These are phyloP conservation scores for Galago senegalensis DNA, from an alignment of 2,797 vertebrate genomes.

Conservation along the genomic window DNA sequence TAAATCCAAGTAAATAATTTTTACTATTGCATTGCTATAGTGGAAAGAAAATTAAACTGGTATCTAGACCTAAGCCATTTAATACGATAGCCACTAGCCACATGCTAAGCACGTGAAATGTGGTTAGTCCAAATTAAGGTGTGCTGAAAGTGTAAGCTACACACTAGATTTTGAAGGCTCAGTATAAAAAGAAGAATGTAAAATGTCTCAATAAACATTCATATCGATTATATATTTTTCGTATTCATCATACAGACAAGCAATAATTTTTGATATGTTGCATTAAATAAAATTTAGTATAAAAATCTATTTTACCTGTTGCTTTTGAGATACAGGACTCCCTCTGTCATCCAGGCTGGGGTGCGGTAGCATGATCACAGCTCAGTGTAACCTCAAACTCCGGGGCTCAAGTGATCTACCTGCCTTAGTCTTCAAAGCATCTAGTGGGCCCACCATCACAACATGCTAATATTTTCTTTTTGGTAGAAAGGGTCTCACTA, in stretches of 20 bases:
- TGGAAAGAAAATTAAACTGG: not conserved
- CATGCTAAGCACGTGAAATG: not conserved
- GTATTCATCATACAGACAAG: not conserved
- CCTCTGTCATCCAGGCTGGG: not conserved
- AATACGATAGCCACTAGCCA: not conserved
- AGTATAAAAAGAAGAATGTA: not conserved
- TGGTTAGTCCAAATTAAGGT: not conserved
- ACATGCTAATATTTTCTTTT: not conserved
- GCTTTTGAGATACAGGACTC: not conserved
- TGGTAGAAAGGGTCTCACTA: not conserved
- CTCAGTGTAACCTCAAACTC: not conserved
- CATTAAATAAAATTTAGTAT: constrained; percentile 8
- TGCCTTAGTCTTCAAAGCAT: not conserved
- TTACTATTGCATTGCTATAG: not conserved
- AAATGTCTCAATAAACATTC: not conserved
- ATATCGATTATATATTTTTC: not conserved
- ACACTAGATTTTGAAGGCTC: not conserved
- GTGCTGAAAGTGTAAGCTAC: not conserved
- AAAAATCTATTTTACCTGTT: constrained; percentile 15
- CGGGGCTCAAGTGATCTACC: not conserved
- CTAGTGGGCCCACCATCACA: not conserved
- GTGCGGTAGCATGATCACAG: not conserved
- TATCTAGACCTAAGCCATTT: not conserved
- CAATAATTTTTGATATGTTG: not conserved
- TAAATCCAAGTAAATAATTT: constrained; percentile 25